Evolutionary conservation across 1,140 invertebrate species (phyloP).

Genomic region (Platyscapa corneri): DNA sequence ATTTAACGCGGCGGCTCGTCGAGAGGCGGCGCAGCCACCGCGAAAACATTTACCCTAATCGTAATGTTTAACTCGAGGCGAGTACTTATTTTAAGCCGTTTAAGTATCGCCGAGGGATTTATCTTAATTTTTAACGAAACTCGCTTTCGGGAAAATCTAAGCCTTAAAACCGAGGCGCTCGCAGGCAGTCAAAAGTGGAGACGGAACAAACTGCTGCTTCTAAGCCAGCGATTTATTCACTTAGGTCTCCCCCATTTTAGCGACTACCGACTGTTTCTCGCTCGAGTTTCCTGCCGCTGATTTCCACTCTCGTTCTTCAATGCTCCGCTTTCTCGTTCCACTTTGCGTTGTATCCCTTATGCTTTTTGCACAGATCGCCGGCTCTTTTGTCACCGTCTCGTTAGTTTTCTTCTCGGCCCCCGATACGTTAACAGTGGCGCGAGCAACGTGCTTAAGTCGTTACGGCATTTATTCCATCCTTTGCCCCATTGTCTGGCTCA

Average conservation of each 20-base stretch:
- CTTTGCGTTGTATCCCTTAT: background rate
- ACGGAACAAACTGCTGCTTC: background rate
- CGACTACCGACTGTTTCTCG: background rate
- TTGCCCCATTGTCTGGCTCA: no score
- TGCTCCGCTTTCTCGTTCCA: background rate
- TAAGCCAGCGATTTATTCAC: conserved; percentile 18
- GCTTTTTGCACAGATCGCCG: conserved; percentile 19
- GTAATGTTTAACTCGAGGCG: no score
- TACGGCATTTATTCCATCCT: background rate
- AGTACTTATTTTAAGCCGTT: no score
- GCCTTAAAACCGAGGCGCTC: background rate
- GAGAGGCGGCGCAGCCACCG: no score
- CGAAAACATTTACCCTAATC: no score
- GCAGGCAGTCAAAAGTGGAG: background rate
- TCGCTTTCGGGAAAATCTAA: background rate
- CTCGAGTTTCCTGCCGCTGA: background rate
- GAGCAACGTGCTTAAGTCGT: background rate
- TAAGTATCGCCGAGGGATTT: no score
- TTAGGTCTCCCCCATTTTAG: background rate
- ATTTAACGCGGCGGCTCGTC: no score
- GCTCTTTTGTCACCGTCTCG: conserved; percentile 22
- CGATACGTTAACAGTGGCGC: background rate
- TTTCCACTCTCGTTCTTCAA: conserved; percentile 21
- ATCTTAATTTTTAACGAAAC: no score
- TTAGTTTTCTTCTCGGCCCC: conserved; percentile 19